Evolutionary conservation across 2,113 vertebrate species (phyloP).

Genomic region (Sphyrna mokarran): DNA sequence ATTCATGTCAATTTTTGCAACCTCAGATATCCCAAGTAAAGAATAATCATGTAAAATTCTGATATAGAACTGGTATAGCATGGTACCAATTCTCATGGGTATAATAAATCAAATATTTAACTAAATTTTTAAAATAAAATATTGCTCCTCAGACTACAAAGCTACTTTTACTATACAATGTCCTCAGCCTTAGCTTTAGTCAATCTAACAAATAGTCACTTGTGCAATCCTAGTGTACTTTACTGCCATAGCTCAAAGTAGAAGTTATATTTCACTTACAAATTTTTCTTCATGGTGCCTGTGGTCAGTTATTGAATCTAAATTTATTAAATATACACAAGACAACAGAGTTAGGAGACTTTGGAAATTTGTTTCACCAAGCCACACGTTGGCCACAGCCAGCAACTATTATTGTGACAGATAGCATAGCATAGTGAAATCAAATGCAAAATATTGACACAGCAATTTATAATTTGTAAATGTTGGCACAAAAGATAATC

Average conservation of each 20-base stretch:
- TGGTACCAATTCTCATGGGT: not conserved
- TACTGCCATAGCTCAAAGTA: not conserved
- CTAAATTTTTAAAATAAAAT: not conserved
- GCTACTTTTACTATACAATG: not conserved
- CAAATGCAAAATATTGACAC: not conserved
- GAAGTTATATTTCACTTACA: not conserved
- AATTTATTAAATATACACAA: not conserved
- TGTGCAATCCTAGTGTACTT: not conserved
- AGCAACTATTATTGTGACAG: not conserved
- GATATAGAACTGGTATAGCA: not conserved
- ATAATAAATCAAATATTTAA: slow-evolving; percentile 4
- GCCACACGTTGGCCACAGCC: not conserved
- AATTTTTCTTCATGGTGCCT: not conserved
- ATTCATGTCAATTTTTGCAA: not conserved
- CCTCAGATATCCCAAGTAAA: not conserved
- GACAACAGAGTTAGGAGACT: not conserved
- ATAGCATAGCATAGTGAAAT: not conserved
- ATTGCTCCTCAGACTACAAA: slow-evolving; percentile 11
- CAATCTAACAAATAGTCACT: not conserved
- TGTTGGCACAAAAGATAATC: not conserved
- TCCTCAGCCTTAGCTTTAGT: not conserved
- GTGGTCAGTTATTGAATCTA: not conserved
- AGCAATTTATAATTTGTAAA: not conserved
- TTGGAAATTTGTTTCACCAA: not conserved
- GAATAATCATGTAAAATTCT: not conserved